Percentiles rank a stretch among this genome's conserved stretches.
Conservation (phyloP, 92 coral and sea anemone species). For the Phymanthus crucifer region DNA sequence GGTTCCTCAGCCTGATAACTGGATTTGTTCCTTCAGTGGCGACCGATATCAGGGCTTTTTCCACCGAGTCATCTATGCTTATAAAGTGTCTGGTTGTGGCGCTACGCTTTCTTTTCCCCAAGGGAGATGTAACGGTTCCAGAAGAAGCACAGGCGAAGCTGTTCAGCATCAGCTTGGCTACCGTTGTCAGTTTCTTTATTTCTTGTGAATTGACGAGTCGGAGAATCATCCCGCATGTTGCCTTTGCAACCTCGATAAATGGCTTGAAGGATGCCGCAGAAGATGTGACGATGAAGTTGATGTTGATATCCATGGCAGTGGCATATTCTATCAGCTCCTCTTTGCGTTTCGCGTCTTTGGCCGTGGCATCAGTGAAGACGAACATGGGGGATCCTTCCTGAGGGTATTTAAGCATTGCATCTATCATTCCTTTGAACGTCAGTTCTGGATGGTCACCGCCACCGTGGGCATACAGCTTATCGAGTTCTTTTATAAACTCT, state of each 20-base stretch:
- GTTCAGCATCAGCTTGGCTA: conserved; percentile 40
- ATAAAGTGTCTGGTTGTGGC: not conserved
- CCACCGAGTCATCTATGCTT: conserved; percentile 57
- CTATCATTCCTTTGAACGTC: conserved; percentile 73
- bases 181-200: conserved; percentile 47
- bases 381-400: conserved; percentile 70
- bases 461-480: conserved; percentile 47
- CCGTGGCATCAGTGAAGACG: conserved; percentile 80
- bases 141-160: conserved; percentile 48
- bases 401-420: conserved; percentile 59
- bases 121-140: conserved; percentile 11
- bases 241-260: conserved; percentile 47
- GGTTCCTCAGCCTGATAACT: conserved; percentile 47
- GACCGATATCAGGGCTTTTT: conserved; percentile 55
- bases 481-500: conserved; percentile 51
- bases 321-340: conserved; percentile 34
- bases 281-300: conserved; percentile 47
- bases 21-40: conserved; percentile 30
- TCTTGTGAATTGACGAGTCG: conserved; percentile 29
- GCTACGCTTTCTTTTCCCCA: conserved; percentile 25
- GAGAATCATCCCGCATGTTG: conserved; percentile 73
- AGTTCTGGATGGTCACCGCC: conserved; percentile 88
- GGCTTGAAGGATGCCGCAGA: conserved; percentile 31
- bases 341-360: conserved; percentile 30
- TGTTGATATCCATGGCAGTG: conserved; percentile 3